Conservation (phyloP, 2,888 invertebrate genomes). For the Phalera bucephala region DNA sequence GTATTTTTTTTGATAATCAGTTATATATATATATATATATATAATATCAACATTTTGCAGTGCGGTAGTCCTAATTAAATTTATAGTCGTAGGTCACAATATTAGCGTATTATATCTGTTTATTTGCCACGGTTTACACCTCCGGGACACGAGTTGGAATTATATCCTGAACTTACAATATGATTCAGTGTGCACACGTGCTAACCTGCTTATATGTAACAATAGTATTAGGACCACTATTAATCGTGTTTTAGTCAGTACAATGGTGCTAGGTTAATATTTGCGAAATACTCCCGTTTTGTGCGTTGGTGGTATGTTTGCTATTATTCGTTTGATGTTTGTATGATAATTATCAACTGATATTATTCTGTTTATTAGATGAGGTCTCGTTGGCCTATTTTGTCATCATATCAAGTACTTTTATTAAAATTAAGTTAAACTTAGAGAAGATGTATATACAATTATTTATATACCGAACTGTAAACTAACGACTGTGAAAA, state of each 20-base stretch:
- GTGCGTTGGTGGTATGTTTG: neutral
- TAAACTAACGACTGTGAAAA: too few species aligned
- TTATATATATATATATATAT: too few species aligned
- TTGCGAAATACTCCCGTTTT: neutral
- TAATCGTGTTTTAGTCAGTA: constrained; percentile 1
- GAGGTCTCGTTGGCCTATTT: too few species aligned
- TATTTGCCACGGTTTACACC: constrained; percentile 22
- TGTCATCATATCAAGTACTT: too few species aligned
- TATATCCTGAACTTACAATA: constrained; percentile 14
- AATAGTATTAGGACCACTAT: constrained; percentile 2
- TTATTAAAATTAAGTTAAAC: too few species aligned
- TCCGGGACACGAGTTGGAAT: constrained; percentile 26
- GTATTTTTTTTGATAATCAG: too few species aligned
- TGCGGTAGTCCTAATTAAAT: constrained; percentile 19
- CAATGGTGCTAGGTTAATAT: neutral
- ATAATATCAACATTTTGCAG: constrained; percentile 8
- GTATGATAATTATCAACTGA: too few species aligned
- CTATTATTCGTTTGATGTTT: neutral
- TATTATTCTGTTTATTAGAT: too few species aligned
- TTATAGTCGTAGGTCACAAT: constrained; percentile 20
- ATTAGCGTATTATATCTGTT: constrained; percentile 20
- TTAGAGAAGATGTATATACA: too few species aligned
- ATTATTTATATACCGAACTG: too few species aligned
- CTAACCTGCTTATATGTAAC: constrained; percentile 4
- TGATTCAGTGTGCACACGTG: constrained; percentile 4